A percentile compares a stretch with the other conserved stretches of the same genome.
Evolutionary conservation across 2,113 vertebrate species (phyloP).

Genomic region (Pseudolaguvia tuberculata): DNA sequence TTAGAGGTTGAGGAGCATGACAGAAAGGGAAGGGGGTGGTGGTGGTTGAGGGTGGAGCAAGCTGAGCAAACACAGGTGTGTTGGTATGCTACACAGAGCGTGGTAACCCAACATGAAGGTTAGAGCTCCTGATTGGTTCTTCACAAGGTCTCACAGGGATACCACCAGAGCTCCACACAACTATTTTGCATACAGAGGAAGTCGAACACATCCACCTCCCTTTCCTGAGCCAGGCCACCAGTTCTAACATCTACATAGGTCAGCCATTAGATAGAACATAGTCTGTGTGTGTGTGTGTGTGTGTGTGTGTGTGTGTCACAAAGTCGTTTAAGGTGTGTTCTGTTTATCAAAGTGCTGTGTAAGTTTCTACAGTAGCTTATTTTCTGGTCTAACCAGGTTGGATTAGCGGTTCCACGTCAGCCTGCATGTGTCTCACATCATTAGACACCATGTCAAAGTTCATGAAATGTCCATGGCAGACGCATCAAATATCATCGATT

Average conservation of each 20-base stretch:
- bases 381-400: background rate
- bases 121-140: background rate
- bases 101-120: slow-evolving; percentile 2
- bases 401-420: slow-evolving; percentile 2
- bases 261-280: background rate
- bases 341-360: background rate
- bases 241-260: background rate
- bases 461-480: too few species aligned
- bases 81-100: background rate
- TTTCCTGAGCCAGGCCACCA: background rate
- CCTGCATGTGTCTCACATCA: background rate
- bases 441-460: background rate
- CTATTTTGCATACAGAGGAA: slow-evolving; percentile 15
- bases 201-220: background rate
- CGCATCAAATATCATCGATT: too few species aligned
- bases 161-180: background rate
- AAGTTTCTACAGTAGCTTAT: background rate
- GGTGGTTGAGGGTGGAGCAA: background rate
- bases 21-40: background rate
- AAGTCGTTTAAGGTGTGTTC: slow-evolving; percentile 22
- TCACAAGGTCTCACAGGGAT: slow-evolving; percentile 12
- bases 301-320: slow-evolving; percentile 1
- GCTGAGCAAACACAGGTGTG: slow-evolving; percentile 26
- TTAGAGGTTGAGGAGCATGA: background rate
- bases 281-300: slow-evolving; percentile 3